Evolutionary conservation across 2,113 vertebrate species (phyloP).

Genomic region (human): DNA sequence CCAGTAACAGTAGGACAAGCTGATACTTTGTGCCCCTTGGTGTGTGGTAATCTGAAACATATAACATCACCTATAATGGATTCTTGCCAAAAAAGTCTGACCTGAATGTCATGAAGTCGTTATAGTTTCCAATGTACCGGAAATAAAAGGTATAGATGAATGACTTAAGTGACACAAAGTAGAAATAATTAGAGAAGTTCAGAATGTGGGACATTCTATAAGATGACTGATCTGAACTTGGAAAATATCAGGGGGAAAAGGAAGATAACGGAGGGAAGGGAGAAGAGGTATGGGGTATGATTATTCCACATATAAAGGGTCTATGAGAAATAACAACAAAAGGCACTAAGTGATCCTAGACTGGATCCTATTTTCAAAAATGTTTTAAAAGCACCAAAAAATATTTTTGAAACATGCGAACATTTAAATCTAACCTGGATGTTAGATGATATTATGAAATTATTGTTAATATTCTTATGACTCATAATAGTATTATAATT

Average conservation of each 20-base stretch:
- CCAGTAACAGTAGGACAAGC: background rate
- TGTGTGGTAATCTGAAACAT: background rate
- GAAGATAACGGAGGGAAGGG: background rate
- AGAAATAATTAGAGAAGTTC: slow-evolving; percentile 14
- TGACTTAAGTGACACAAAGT: background rate
- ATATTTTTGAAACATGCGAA: background rate
- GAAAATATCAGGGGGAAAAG: background rate
- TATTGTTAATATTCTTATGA: background rate
- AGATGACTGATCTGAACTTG: background rate
- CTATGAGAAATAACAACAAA: background rate
- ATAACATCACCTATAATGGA: background rate
- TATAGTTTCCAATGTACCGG: background rate
- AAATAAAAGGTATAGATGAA: background rate
- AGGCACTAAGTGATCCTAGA: background rate
- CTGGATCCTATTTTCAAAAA: background rate
- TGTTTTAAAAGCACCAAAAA: background rate
- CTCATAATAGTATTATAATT: background rate
- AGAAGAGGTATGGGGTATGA: background rate
- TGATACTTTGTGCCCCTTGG: background rate
- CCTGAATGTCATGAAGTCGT: background rate
- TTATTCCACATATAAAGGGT: background rate
- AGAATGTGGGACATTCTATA: background rate
- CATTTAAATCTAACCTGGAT: background rate
- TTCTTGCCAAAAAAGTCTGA: background rate
- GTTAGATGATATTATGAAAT: background rate